These are phyloP conservation scores for Zele albiditarsus DNA, from an alignment of 2,888 invertebrate genomes.

Conservation along the genomic window DNA sequence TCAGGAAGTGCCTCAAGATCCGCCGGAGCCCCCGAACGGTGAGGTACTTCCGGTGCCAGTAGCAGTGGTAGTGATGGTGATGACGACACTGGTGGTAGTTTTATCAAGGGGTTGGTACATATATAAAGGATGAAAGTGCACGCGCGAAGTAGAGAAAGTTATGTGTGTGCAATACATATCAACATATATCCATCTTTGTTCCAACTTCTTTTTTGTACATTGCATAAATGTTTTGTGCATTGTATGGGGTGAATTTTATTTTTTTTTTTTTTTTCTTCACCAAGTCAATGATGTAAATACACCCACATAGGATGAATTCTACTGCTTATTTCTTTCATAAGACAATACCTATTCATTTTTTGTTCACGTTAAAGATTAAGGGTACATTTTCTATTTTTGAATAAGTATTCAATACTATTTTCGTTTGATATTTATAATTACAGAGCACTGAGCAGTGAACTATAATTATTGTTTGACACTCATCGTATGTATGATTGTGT, in stretches of 20 bases:
- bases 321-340: too few relatives aligned
- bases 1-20: slow-evolving; percentile 52
- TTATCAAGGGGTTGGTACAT: not conserved
- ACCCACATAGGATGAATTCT: too few relatives aligned
- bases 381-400: too few relatives aligned
- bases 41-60: slow-evolving; percentile 44
- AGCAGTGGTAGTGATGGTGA: not conserved
- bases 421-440: too few relatives aligned
- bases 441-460: too few relatives aligned
- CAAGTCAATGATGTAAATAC: too few relatives aligned
- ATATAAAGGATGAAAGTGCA: not conserved
- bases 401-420: too few relatives aligned
- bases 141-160: not conserved
- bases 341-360: too few relatives aligned
- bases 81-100: not conserved
- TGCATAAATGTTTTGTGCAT: slow-evolving; percentile 1
- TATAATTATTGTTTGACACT: too few relatives aligned
- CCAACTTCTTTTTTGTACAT: not conserved
- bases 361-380: too few relatives aligned
- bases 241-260: not conserved
- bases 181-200: not conserved
- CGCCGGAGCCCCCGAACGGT: slow-evolving; percentile 41
- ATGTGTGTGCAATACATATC: not conserved
- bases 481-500: too few relatives aligned
- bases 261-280: too few relatives aligned